Base-by-base conservation (phyloP, 2,888 invertebrate genomes). In the Rhimphoctona megacephalus region DNA sequence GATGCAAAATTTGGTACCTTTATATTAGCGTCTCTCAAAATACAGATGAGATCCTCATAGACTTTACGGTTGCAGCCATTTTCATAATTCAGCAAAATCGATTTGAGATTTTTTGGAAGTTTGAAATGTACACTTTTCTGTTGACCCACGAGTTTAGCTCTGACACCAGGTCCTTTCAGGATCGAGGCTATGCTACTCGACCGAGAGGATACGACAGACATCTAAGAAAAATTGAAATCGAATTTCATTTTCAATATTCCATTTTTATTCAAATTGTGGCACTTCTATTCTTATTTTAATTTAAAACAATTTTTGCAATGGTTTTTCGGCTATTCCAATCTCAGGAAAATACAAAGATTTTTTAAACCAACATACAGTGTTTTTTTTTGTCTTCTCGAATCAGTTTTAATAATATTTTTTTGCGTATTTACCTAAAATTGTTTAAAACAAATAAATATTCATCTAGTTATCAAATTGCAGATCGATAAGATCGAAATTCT, bases 41-140 rank as follows among this genome's bases (percentile, higher is more conserved):
- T 93, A 89, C 94, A 94, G 70, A 96, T 94, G 69, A 96, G 92
- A 85, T 95, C 95, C 88, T 95, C 95, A 88, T 96, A 96, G 52
- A 94, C 94, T 89, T 94, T 94, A 3, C 92, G 91, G 82, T 95
- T 94, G 80, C 91, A 90, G 3, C 94, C 94, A 85, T 92, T 91
- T 54, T 94, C 92, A 89, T 94, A 95, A 85, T 95, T 94, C 76
- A 92, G 89, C 22, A 96, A 91, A 87, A 95, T 95, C 73, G 90
- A 91, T 88, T 94, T 94, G 1, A 96, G 92, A 90, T 95, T 94
- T 89, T 94, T 93, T 1, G 95, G 95, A 54, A 96, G 92, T 74
- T 94, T 93, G 89, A 96, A 96, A 46, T 94, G 90, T 49, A 95
- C 94, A 80, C 91, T 91, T 61, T 92, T 93, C 9, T 90, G 84